Conservation (phyloP, 1,140 invertebrate genomes). For the Cryptotermes secundus region DNA sequence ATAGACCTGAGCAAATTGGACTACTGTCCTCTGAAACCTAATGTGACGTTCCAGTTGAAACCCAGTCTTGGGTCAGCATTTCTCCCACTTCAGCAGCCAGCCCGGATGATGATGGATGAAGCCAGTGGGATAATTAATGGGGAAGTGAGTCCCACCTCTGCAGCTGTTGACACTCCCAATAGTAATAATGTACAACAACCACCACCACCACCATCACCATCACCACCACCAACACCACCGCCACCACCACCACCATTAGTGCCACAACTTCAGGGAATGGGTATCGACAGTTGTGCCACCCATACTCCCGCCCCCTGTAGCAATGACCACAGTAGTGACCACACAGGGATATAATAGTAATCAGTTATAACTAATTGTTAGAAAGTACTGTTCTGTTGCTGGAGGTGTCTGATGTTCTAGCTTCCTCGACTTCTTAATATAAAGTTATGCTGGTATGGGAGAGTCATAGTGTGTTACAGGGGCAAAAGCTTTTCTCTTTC, state of each 20-base stretch:
- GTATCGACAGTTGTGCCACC: background rate
- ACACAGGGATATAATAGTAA: constrained; percentile 25
- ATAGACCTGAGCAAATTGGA: constrained; percentile 53
- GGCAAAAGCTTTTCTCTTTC: background rate
- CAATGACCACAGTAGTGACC: constrained; percentile 24
- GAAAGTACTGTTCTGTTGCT: background rate
- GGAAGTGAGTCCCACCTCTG: constrained; percentile 23
- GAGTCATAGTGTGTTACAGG: too few species aligned
- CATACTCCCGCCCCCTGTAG: background rate
- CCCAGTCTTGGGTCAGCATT: constrained; percentile 81
- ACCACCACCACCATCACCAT: background rate
- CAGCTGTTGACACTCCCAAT: background rate
- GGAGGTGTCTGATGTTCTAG: background rate
- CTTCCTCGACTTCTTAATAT: background rate
- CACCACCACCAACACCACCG: too few species aligned
- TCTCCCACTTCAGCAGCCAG: constrained; percentile 67
- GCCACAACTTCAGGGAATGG: constrained; percentile 8
- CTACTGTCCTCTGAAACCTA: constrained; percentile 58
- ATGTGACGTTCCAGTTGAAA: constrained; percentile 72
- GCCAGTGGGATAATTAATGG: constrained; percentile 9
- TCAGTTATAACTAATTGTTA: background rate
- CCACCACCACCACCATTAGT: background rate
- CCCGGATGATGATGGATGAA: background rate
- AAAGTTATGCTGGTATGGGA: too few species aligned
- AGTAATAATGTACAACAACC: too few species aligned